Evolutionary conservation across 2,113 vertebrate genomes (phyloP).

Genomic region (Edolisoma coerulescens): DNA sequence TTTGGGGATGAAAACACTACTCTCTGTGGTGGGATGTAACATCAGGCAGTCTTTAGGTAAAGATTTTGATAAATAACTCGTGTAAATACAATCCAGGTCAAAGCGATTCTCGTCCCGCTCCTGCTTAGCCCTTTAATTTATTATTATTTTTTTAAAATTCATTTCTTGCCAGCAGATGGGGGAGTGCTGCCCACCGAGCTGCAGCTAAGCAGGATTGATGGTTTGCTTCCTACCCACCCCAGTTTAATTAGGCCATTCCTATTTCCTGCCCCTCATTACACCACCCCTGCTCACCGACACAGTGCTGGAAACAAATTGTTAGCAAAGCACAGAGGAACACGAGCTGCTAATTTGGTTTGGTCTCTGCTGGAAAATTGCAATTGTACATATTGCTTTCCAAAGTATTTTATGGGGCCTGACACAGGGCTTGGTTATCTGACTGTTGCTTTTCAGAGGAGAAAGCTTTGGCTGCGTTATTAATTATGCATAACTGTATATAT

Average conservation of each 20-base stretch:
- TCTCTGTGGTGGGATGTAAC: not conserved
- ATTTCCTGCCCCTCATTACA: conserved; percentile 32
- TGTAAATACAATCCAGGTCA: not conserved
- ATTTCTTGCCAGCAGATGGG: not conserved
- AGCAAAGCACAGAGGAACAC: conserved; percentile 3
- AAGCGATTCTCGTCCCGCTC: not conserved
- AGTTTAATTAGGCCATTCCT: conserved; percentile 16
- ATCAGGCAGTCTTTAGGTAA: too few species aligned
- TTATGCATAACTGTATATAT: not conserved
- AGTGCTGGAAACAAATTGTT: conserved; percentile 20
- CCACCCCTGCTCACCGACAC: not conserved
- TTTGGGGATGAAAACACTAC: not conserved
- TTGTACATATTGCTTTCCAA: not conserved
- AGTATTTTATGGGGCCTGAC: not conserved
- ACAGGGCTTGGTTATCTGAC: not conserved
- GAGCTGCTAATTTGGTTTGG: conserved; percentile 25
- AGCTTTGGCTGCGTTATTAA: not conserved
- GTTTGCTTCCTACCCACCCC: not conserved
- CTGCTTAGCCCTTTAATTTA: not conserved
- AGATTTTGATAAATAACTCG: not conserved
- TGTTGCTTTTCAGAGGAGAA: not conserved
- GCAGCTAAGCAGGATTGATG: not conserved
- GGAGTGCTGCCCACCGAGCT: not conserved
- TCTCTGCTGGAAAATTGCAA: conserved; percentile 28
- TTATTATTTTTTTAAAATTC: not conserved